Conservation (phyloP, 1,140 invertebrate species). For the Papilio polyxenes region DNA sequence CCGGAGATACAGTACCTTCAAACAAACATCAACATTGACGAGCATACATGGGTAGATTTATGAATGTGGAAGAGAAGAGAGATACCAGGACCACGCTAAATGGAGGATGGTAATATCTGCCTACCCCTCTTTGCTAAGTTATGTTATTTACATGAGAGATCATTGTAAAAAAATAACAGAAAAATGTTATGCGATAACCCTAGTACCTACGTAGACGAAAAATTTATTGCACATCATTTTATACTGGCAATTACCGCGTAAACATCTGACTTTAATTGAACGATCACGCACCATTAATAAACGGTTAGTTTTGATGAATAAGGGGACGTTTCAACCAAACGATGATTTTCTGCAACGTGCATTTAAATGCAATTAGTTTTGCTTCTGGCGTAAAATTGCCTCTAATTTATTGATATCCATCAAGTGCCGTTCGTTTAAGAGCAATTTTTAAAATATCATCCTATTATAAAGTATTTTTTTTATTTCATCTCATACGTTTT, state of each 20-base stretch:
- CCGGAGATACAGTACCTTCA: too few relatives aligned
- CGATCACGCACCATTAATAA: constrained; percentile 34
- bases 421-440: constrained; percentile 25
- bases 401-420: constrained; percentile 28
- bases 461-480: not conserved
- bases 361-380: constrained; percentile 38
- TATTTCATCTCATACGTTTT: not conserved
- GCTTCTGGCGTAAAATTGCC: constrained; percentile 34
- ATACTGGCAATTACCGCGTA: constrained; percentile 36
- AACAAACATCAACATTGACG: too few relatives aligned
- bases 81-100: too few relatives aligned
- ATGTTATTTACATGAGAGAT: not conserved
- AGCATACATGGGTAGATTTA: too few relatives aligned
- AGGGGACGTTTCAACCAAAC: constrained; percentile 23
- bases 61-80: too few relatives aligned
- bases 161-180: not conserved
- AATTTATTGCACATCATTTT: constrained; percentile 33
- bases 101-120: too few relatives aligned
- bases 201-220: constrained; percentile 16
- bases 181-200: not conserved
- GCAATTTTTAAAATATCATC: not conserved
- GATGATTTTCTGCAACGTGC: constrained; percentile 31
- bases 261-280: constrained; percentile 39
- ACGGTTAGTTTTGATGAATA: constrained; percentile 35
- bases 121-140: too few relatives aligned